These are phyloP conservation scores for Nesoenas mayeri DNA, from an alignment of 2,113 vertebrate species.

Conservation along the genomic window DNA sequence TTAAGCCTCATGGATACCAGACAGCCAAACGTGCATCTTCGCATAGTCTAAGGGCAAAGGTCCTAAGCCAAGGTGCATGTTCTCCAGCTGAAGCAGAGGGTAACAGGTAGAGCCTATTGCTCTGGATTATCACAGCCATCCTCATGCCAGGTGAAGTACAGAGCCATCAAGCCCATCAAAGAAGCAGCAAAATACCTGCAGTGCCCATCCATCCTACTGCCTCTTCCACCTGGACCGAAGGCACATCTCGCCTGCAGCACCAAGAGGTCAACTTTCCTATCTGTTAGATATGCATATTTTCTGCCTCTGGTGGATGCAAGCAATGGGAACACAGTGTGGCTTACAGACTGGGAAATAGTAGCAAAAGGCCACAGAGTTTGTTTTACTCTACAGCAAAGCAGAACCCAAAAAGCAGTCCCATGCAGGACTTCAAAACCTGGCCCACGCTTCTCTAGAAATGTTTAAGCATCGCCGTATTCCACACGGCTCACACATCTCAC, in stretches of 20 bases:
- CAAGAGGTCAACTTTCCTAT: background rate
- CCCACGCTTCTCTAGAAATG: background rate
- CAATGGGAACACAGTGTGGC: background rate
- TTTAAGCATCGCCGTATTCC: accelerated
- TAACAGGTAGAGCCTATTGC: background rate
- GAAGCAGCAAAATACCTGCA: background rate
- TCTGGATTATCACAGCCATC: background rate
- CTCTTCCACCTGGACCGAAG: background rate
- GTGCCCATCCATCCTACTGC: background rate
- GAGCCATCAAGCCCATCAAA: background rate
- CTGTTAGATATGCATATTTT: background rate
- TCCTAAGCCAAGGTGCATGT: background rate
- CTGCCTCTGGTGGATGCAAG: background rate
- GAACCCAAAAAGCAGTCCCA: background rate
- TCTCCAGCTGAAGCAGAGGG: background rate
- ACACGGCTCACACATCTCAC: background rate
- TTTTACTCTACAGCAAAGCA: background rate
- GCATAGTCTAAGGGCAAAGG: background rate
- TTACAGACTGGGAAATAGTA: background rate
- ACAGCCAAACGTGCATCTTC: background rate
- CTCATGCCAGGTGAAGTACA: background rate
- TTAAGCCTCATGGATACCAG: background rate
- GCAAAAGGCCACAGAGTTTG: background rate
- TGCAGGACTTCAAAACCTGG: too few species aligned
- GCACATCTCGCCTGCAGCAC: background rate